Evolutionary conservation across 2,113 vertebrate genomes (phyloP).

Genomic region (Pelusios castaneus): DNA sequence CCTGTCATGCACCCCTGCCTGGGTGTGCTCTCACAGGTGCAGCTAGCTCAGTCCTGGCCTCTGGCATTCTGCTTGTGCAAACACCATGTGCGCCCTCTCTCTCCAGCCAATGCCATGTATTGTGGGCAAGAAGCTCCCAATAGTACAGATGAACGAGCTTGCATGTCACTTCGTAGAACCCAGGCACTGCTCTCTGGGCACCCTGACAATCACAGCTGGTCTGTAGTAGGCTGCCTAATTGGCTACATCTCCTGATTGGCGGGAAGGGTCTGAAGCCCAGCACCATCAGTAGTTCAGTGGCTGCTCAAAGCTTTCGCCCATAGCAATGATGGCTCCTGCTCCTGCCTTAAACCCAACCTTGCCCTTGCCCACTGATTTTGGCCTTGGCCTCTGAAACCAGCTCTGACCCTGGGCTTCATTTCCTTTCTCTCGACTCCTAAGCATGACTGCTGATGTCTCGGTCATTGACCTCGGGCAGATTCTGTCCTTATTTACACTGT

Average conservation of each 20-base stretch:
- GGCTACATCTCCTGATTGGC: background rate
- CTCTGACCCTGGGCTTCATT: background rate
- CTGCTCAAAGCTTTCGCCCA: background rate
- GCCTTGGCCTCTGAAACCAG: background rate
- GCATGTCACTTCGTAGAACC: background rate
- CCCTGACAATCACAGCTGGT: background rate
- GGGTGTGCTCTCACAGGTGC: background rate
- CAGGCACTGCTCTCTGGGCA: background rate
- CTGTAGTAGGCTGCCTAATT: background rate
- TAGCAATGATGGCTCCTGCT: background rate
- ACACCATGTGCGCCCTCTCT: rapidly evolving
- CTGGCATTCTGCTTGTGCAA: rapidly evolving
- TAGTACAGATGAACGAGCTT: background rate
- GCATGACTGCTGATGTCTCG: background rate
- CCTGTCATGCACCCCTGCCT: background rate
- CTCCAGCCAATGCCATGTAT: rapidly evolving
- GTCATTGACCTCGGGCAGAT: background rate
- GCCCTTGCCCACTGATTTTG: background rate
- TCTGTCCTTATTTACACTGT: background rate
- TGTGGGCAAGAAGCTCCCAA: background rate
- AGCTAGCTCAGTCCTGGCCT: rapidly evolving
- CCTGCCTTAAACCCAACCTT: background rate
- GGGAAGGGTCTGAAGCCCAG: background rate
- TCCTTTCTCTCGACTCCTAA: background rate
- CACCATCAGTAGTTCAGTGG: background rate